Evolutionary conservation across 2,113 vertebrate species (phyloP).

Genomic region (Notothenia rossii): DNA sequence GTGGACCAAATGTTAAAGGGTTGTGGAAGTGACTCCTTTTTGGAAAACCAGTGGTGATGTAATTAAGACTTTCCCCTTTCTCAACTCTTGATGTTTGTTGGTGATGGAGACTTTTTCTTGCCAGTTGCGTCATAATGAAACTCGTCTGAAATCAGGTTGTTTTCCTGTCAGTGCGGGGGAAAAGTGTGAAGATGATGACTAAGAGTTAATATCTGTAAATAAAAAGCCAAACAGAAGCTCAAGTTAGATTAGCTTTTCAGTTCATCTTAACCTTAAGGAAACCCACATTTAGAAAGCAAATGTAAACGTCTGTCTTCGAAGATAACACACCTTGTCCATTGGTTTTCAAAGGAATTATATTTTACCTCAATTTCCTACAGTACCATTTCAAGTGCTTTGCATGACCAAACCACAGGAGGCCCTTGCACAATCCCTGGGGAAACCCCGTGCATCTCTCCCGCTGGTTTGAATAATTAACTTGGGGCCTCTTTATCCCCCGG

Average conservation of each 20-base stretch:
- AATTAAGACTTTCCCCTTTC: slow-evolving; percentile 53
- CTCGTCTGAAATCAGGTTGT: slow-evolving; percentile 58
- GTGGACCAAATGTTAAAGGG: slow-evolving; percentile 16
- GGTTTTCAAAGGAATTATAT: slow-evolving; percentile 2
- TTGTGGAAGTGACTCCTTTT: slow-evolving; percentile 35
- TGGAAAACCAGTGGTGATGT: slow-evolving; percentile 59
- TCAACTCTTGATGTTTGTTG: slow-evolving; percentile 32
- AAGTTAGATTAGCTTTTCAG: not conserved
- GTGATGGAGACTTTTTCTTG: slow-evolving; percentile 57
- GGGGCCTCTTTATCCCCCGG: slow-evolving; percentile 68
- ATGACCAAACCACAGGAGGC: slow-evolving; percentile 40
- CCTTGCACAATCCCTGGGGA: slow-evolving; percentile 55
- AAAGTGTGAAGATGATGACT: slow-evolving; percentile 60
- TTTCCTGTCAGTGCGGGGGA: slow-evolving; percentile 73
- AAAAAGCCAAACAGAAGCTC: not conserved
- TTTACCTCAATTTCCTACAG: not conserved
- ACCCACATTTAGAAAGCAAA: not conserved
- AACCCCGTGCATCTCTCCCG: slow-evolving; percentile 64
- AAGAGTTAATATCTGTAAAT: slow-evolving; percentile 45
- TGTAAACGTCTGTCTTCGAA: not conserved
- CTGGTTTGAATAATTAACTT: slow-evolving; percentile 75
- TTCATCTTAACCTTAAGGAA: not conserved
- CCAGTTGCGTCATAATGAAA: slow-evolving; percentile 72
- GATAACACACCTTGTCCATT: not conserved
- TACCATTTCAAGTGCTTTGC: slow-evolving; percentile 22